Evolutionary conservation across 2,113 vertebrate genomes (phyloP).

Genomic region (Macquaria australasica): DNA sequence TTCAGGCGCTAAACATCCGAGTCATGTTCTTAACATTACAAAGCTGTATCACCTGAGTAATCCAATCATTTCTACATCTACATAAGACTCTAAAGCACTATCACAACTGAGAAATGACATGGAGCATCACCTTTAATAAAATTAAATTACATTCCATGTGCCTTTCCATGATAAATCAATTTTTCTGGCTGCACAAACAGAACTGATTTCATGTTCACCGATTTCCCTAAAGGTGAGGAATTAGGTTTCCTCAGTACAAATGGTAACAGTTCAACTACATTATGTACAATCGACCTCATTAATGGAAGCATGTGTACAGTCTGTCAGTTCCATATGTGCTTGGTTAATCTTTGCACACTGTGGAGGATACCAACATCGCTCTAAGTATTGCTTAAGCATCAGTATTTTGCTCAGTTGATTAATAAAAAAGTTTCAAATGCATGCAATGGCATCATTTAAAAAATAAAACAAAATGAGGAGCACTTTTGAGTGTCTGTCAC

Average conservation of each 20-base stretch:
- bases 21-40: neutral
- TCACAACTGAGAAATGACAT: conserved; percentile 64
- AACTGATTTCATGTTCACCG: conserved; percentile 62
- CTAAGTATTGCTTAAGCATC: conserved; percentile 78
- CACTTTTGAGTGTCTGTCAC: conserved; percentile 63
- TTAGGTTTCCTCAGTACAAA: conserved; percentile 68
- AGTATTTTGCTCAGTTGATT: conserved; percentile 64
- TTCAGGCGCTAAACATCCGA: neutral
- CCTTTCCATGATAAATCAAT: conserved; percentile 69
- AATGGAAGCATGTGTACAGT: conserved; percentile 73
- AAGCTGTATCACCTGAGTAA: neutral
- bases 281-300: conserved; percentile 70
- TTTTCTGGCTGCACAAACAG: conserved; percentile 70
- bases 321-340: conserved; percentile 65
- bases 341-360: conserved; percentile 59
- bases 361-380: conserved; percentile 55
- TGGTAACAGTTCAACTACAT: conserved; percentile 62
- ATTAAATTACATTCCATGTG: conserved; percentile 79
- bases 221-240: conserved; percentile 49
- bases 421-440: conserved; percentile 60
- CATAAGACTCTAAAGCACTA: conserved; percentile 9
- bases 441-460: conserved; percentile 67
- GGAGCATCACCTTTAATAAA: conserved; percentile 81
- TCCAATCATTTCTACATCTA: neutral
- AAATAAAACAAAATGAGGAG: conserved; percentile 49